Percentiles rank a stretch among this genome's conserved stretches.
Conservation (phyloP, 2,797 vertebrate species). For the Xyrichtys novacula region DNA sequence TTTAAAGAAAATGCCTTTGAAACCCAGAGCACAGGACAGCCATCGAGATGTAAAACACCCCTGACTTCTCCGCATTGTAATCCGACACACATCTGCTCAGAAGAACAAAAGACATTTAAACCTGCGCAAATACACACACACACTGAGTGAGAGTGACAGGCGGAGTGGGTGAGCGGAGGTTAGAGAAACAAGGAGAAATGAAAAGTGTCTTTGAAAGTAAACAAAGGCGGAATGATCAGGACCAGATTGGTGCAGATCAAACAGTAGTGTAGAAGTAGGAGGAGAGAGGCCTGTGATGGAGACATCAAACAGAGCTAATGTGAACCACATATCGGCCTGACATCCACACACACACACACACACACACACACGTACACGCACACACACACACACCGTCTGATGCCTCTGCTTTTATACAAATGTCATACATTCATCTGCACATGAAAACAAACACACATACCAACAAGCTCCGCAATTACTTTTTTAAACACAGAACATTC, state of each 20-base stretch:
- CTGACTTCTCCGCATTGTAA: slow-evolving; percentile 44
- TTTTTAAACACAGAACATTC: slow-evolving; percentile 48
- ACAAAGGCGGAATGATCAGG: slow-evolving; percentile 80
- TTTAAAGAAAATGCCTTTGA: slow-evolving; percentile 35
- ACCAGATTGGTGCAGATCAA: slow-evolving; percentile 83
- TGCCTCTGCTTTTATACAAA: slow-evolving; percentile 40
- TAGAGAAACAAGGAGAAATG: slow-evolving; percentile 75
- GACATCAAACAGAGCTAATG: slow-evolving; percentile 83
- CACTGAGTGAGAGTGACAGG: slow-evolving; percentile 54
- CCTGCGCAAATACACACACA: slow-evolving; percentile 37
- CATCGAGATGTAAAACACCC: slow-evolving; percentile 51
- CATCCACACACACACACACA: slow-evolving; percentile 40
- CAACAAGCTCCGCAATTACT: slow-evolving; percentile 46
- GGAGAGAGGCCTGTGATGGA: slow-evolving; percentile 77
- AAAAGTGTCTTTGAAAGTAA: slow-evolving; percentile 83
- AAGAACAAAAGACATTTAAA: slow-evolving; percentile 66
- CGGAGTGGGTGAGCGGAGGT: slow-evolving; percentile 62
- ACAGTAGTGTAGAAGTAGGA: slow-evolving; percentile 78
- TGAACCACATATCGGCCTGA: slow-evolving; percentile 75
- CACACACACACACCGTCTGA: not conserved
- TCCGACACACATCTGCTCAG: slow-evolving; percentile 54
- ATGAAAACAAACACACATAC: slow-evolving; percentile 25
- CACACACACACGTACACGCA: slow-evolving; percentile 8
- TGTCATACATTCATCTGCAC: slow-evolving; percentile 41
- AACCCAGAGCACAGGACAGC: slow-evolving; percentile 14